phyloP scores from a whole-genome alignment of 37 sponge, comb jelly and placozoan genomes.

The Corticium candelabrum region DNA sequence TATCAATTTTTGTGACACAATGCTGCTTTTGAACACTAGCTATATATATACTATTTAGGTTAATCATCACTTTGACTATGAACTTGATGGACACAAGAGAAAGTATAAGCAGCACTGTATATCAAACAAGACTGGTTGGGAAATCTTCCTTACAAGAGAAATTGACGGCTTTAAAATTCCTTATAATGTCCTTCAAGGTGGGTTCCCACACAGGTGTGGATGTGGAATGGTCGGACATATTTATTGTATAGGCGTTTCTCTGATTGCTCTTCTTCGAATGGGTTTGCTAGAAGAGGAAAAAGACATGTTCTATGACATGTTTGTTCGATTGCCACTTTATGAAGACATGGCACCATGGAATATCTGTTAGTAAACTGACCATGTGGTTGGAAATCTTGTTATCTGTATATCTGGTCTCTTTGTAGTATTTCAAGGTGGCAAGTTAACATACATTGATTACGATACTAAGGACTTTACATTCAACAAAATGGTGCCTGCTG shows the following conservation, averaged over 20 bases:
- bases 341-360: conserved; percentile 17
- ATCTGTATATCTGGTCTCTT: background rate
- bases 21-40: no score
- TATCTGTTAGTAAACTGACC: background rate
- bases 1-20: no score
- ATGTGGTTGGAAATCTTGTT: background rate
- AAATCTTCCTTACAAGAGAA: background rate
- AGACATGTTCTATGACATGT: background rate
- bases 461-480: conserved; percentile 3
- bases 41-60: background rate
- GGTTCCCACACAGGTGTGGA: background rate
- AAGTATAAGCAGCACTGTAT: conserved; percentile 6
- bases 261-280: background rate
- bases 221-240: background rate
- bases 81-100: background rate
- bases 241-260: background rate
- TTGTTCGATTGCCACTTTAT: background rate
- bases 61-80: conserved; percentile 15
- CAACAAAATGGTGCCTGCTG: conserved; percentile 9
- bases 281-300: background rate
- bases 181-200: background rate
- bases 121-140: background rate
- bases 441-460: background rate
- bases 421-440: conserved; percentile 1
- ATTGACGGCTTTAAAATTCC: background rate